These are phyloP conservation scores for Sebastes steindachneri DNA, from an alignment of 2,797 vertebrate genomes.

Conservation along the genomic window DNA sequence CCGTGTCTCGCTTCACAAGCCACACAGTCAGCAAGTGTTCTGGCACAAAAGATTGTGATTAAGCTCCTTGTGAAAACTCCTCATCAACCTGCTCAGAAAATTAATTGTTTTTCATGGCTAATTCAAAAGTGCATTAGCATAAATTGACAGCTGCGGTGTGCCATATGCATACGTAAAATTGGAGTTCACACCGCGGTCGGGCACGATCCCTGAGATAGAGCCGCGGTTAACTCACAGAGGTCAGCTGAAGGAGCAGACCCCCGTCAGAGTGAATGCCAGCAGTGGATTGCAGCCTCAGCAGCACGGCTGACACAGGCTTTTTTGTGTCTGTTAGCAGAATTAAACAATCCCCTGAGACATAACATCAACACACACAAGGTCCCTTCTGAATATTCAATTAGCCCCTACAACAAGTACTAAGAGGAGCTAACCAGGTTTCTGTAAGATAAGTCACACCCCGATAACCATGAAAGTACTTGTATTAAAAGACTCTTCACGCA, in stretches of 20 bases:
- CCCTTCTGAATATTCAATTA: conserved; percentile 76
- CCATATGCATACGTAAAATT: conserved; percentile 66
- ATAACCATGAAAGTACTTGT: conserved; percentile 16
- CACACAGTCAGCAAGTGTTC: conserved; percentile 68
- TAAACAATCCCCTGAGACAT: conserved; percentile 74
- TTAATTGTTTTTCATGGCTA: conserved; percentile 78
- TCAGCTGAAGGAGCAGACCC: conserved; percentile 72
- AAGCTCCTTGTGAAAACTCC: conserved; percentile 70
- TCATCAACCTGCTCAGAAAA: conserved; percentile 73
- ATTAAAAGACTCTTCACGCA: neutral
- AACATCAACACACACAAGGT: conserved; percentile 76
- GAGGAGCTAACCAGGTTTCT: conserved; percentile 41
- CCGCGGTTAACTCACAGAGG: conserved; percentile 70
- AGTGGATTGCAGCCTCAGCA: conserved; percentile 77
- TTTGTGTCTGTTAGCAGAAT: conserved; percentile 81
- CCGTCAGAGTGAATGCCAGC: conserved; percentile 60
- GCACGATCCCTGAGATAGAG: conserved; percentile 51
- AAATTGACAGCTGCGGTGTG: conserved; percentile 71
- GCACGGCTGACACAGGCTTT: conserved; percentile 63
- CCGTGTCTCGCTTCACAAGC: conserved; percentile 49
- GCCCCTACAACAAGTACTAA: conserved; percentile 38
- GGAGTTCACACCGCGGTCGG: conserved; percentile 67
- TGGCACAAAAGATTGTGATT: conserved; percentile 65
- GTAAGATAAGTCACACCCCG: conserved; percentile 23
- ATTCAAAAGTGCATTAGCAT: conserved; percentile 77